These are phyloP conservation scores for Polypedilum vanderplanki DNA, from an alignment of 1,140 invertebrate species.

Conservation along the genomic window DNA sequence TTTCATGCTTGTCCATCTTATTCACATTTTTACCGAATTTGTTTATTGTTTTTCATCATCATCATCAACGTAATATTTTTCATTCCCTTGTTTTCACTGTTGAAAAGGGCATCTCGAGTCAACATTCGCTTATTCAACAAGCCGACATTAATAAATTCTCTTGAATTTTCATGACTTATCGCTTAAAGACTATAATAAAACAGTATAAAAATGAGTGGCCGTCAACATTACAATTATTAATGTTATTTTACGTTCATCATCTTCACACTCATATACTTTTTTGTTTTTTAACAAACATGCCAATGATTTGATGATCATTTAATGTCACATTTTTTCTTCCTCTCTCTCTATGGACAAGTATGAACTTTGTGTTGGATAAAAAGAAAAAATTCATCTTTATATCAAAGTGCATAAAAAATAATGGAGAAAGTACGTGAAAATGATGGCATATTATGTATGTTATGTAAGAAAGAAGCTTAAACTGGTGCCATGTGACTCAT, in stretches of 20 bases:
- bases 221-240: constrained; percentile 8
- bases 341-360: neutral
- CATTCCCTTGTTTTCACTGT: neutral
- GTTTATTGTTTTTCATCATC: neutral
- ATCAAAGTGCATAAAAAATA: constrained; percentile 21
- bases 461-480: neutral
- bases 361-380: neutral
- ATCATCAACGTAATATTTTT: neutral
- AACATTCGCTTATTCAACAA: too few species aligned
- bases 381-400: neutral
- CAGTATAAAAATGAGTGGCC: neutral
- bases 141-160: too few species aligned
- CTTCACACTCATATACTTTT: neutral
- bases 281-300: neutral
- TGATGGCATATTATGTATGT: neutral
- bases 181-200: neutral
- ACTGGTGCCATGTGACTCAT: neutral
- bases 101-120: too few species aligned
- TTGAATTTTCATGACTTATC: neutral
- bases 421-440: constrained; percentile 26
- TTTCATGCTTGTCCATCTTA: neutral
- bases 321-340: neutral
- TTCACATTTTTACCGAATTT: neutral
- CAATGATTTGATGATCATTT: neutral
- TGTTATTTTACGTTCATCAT: neutral